Evolutionary conservation across 2,113 vertebrate genomes (phyloP), one percentile per base, ranked within the genome.

Genomic region (Neotoma lepida): DNA sequence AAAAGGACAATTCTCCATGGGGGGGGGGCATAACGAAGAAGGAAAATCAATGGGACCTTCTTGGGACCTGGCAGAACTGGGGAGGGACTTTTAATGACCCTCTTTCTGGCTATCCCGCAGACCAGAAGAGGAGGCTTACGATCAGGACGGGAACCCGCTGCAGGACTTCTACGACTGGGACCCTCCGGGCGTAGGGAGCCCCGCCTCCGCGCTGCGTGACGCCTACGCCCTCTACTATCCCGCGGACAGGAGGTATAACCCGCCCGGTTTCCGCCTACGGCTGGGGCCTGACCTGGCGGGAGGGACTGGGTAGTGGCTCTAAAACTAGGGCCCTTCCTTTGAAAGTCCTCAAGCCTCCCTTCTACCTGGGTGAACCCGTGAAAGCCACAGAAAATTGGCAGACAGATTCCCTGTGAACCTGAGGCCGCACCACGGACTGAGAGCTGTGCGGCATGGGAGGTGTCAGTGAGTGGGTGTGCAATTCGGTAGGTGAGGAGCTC

Each of bases 111-210:
- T 97, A 44, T 91, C 94, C 97, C 96, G 70, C 98, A 99, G 99
- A 98, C 98, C 99, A 84, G 99, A 99, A 94, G 98, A 99, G 96
- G 99, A 99, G 93, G 98, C 98, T 86, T 99, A 99, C 94, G 99
- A 99, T 94, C 99, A 99, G 95, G 99, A 99, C 70, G 99, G 99
- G 30, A 98, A 99, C 94, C 98, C 98, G 30, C 98, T 99, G 96
- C 98, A 97, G 33, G 99, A 99, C 96, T 98, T 99, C 98, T 99
- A 99, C 17, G 99, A 99, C 94, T 97, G 98, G 28, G 98, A 99
- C 61, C 98, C 99, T 77, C 97, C 99, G 12, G 98, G 99, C 30
- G 97, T 98, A 85, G 98, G 98, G 86, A 99, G 98, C 97, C 98
- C 99, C 56, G 97, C 99, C 92, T 98, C 99, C 86, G 89, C 98